Evolutionary conservation across 2,888 invertebrate species (phyloP), one percentile per base, ranked within the genome.

Genomic region (Acleris emargana): DNA sequence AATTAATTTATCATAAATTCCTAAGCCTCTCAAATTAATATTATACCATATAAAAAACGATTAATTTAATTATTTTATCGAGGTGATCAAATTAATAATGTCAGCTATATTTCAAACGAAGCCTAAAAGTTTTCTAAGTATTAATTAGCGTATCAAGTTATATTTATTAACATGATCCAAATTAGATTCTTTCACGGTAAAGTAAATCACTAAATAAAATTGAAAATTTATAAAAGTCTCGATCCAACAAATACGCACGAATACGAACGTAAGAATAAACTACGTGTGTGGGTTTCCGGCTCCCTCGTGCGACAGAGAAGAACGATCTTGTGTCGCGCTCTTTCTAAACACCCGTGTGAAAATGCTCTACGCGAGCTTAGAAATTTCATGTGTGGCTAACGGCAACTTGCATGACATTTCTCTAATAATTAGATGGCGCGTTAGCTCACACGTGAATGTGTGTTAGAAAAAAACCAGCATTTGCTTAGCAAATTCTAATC

Each of bases 401-500:
- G 61, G 66, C 52, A 57, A 50, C 25, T 25, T 61, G 57, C 61
- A 61, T 61, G 66, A 57, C 60, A 66, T 61, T 61, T 61, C 49
- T 52, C 32, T 55, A 57, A 66, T 57, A 57, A 66, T 61, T 57
- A 57, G 60, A 66, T 51, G 55, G 17, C 53, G 59, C 64, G 68
- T 68, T 70, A 69, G 71, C 58, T 59, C 64, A 66, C 71, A 68
- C 58, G 53, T 79, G 81, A 79, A 79, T 71, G 71, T 76, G 78
- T 83, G 81, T 91, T 89, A 90, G 88, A 91, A 90, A 91, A 32
- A 73, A 87, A 86, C 76, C 79, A 82, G 80, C 88, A 83, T 90
- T 90, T 86, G 89, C 86, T 91, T 87, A 91, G 92, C 84, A 92
- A 91, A 89, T 91, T 91, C 92, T 92, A 92, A 92, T 92, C 92